phyloP scores from a whole-genome alignment of 2,888 invertebrate species.

The Melinaea menophilus region DNA sequence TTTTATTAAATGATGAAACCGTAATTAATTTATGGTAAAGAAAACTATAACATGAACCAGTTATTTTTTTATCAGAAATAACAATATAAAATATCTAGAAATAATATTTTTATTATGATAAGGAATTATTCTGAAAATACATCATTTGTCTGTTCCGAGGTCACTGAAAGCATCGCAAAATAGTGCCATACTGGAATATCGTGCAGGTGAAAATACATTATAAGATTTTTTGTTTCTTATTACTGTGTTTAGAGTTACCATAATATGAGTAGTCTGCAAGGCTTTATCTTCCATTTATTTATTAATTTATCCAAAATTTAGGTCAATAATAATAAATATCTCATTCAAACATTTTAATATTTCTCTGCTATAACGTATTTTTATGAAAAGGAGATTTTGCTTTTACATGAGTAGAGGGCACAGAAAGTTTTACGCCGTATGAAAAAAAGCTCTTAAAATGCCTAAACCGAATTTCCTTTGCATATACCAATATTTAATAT shows the following conservation, averaged over 20 bases:
- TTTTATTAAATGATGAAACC: no score
- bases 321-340: no score
- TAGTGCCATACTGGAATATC: slow-evolving; percentile 95
- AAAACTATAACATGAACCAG: no score
- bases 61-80: no score
- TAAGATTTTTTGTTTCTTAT: neutral
- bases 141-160: slow-evolving; percentile 86
- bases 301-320: neutral
- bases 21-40: no score
- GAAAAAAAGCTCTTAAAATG: slow-evolving; percentile 18
- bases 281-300: no score
- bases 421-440: slow-evolving; percentile 15
- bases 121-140: neutral
- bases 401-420: slow-evolving; percentile 18
- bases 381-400: slow-evolving; percentile 19
- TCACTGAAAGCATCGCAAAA: slow-evolving; percentile 93
- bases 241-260: no score
- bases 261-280: no score
- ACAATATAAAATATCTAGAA: no score
- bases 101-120: neutral
- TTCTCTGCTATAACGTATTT: slow-evolving; percentile 7
- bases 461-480: slow-evolving; percentile 9
- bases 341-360: neutral
- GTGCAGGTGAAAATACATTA: slow-evolving; percentile 81
- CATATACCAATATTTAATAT: no score